Conservation (phyloP, 2,113 vertebrate species). For the Cacatua alba region DNA sequence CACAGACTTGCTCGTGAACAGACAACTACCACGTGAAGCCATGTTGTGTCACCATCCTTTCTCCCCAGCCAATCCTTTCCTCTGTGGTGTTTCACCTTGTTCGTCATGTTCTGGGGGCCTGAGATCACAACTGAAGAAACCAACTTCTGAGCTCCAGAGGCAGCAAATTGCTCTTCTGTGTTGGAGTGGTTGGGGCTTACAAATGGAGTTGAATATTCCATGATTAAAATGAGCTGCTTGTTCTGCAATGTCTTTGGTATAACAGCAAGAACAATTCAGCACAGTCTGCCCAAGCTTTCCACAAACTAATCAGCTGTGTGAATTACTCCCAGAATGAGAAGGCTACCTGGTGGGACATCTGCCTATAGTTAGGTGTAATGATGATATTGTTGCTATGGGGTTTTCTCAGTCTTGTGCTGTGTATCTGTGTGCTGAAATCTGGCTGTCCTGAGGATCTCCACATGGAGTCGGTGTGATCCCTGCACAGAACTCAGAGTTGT, state of each 20-base stretch:
- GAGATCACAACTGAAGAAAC: not conserved
- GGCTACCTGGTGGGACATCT: not conserved
- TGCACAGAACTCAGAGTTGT: rapidly evolving
- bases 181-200: not conserved
- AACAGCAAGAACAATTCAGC: not conserved
- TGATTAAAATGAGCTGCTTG: not conserved
- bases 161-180: not conserved
- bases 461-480: rapidly evolving
- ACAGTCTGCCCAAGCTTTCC: not conserved
- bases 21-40: rapidly evolving
- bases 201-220: not conserved
- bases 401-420: not conserved
- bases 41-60: not conserved
- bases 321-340: not conserved
- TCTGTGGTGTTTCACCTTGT: not conserved
- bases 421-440: not conserved
- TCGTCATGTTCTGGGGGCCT: not conserved
- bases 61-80: not conserved
- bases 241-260: rapidly evolving
- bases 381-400: not conserved
- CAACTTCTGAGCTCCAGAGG: rapidly evolving
- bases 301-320: not conserved
- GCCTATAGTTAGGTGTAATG: no score
- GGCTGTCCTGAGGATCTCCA: not conserved
- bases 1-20: not conserved